A percentile compares a stretch with the other conserved stretches of the same genome.
Evolutionary conservation across 2,113 vertebrate genomes (phyloP).

Genomic region (Dromiciops gliroides): DNA sequence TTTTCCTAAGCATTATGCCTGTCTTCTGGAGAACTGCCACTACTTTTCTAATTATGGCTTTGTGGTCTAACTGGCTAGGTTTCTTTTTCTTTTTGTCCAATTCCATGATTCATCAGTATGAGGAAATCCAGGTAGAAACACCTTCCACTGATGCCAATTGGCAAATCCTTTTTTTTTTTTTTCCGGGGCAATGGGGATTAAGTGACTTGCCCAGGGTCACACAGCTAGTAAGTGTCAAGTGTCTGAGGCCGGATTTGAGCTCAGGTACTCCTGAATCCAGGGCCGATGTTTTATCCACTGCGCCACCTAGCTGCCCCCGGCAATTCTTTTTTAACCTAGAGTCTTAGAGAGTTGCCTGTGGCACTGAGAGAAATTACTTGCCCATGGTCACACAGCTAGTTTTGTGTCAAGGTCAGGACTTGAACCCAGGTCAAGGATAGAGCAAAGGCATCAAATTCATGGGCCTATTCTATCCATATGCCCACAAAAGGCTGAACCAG

Average conservation of each 20-base stretch:
- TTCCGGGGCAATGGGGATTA: no score
- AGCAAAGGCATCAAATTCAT: neutral
- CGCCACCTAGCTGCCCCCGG: no score
- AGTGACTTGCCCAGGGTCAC: no score
- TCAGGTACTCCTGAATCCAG: no score
- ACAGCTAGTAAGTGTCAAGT: no score
- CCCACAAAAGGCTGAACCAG: no score
- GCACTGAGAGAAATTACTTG: neutral
- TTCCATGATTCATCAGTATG: neutral
- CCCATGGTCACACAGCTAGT: neutral
- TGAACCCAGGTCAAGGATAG: neutral
- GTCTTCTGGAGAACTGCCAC: neutral
- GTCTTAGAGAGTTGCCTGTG: neutral
- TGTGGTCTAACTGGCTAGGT: neutral
- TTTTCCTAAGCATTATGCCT: neutral
- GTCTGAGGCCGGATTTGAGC: no score
- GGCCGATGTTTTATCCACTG: no score
- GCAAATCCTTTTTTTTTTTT: neutral
- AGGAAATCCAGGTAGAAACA: neutral
- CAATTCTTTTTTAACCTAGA: neutral
- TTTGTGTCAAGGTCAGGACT: neutral
- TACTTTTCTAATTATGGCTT: neutral
- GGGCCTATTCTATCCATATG: no score
- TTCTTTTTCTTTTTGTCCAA: neutral
- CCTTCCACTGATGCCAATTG: neutral